Evolutionary conservation across 35 echinoderm and acorn worm genomes (phyloP).

Genomic region (Lytechinus variegatus): DNA sequence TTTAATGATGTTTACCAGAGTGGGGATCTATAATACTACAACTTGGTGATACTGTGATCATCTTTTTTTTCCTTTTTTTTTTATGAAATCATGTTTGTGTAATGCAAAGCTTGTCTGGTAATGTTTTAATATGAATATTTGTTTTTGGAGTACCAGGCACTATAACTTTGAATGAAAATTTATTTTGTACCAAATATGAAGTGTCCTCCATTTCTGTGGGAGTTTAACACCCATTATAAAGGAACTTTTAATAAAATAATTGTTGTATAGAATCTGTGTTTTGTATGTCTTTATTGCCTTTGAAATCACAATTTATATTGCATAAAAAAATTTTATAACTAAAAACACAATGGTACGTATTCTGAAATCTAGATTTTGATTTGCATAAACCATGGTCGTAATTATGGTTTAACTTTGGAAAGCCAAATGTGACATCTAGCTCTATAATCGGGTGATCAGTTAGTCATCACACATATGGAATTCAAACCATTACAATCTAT

Average conservation of each 20-base stretch:
- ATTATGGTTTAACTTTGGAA: no score
- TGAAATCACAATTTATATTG: no score
- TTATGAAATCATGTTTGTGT: constrained; percentile 36
- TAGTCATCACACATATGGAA: no score
- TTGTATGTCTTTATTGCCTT: neutral
- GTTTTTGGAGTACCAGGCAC: neutral
- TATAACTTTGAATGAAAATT: constrained; percentile 1
- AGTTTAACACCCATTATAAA: constrained; percentile 20
- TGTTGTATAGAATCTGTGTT: constrained; percentile 39
- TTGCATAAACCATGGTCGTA: no score
- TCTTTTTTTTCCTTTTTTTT: neutral
- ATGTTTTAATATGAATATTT: constrained; percentile 46
- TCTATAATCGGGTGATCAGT: no score
- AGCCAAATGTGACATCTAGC: no score
- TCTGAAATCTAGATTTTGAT: no score
- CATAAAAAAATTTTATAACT: no score
- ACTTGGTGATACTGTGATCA: neutral
- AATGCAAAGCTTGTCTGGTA: constrained; percentile 2
- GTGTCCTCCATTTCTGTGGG: constrained; percentile 50
- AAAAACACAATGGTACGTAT: no score
- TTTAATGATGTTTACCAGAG: neutral
- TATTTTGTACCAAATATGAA: constrained; percentile 55
- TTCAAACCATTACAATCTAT: no score
- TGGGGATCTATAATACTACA: neutral
- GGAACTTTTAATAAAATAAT: constrained; percentile 51